Percentiles rank a stretch among this genome's conserved stretches.
phyloP scores from a whole-genome alignment of 1,140 invertebrate genomes.

The Aplysia californica region DNA sequence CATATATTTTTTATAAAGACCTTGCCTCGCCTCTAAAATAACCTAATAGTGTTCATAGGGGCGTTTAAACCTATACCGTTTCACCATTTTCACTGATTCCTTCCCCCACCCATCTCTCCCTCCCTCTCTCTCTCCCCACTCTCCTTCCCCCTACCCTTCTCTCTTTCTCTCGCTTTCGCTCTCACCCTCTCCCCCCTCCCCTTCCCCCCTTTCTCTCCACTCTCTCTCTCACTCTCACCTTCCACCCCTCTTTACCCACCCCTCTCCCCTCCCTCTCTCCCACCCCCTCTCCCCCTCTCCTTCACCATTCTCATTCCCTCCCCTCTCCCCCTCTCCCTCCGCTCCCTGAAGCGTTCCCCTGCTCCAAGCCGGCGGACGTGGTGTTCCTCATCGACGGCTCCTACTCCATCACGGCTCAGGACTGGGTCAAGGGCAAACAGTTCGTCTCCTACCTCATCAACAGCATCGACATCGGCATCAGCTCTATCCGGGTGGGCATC shows the following conservation, averaged over 20 bases:
- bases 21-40: no score
- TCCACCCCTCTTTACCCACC: neutral
- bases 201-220: neutral
- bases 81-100: neutral
- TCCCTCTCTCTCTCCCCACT: slow-evolving; percentile 5
- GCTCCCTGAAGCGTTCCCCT: slow-evolving; percentile 39
- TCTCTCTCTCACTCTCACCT: no score
- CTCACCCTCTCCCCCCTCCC: neutral
- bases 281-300: neutral
- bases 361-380: slow-evolving; percentile 46
- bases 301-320: neutral
- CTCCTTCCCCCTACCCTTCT: neutral
- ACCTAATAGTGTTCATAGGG: no score
- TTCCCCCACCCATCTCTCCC: neutral
- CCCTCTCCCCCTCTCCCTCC: neutral
- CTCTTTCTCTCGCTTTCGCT: neutral
- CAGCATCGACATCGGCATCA: slow-evolving; percentile 22
- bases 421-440: slow-evolving; percentile 22
- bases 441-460: slow-evolving; percentile 31
- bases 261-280: neutral
- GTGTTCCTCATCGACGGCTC: slow-evolving; percentile 54
- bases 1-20: no score
- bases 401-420: slow-evolving; percentile 22
- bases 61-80: no score
- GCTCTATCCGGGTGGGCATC: slow-evolving; percentile 46